Percentiles rank a stretch among this genome's conserved stretches.
Conservation (phyloP, 2,888 invertebrate species). For the Nezara viridula region DNA sequence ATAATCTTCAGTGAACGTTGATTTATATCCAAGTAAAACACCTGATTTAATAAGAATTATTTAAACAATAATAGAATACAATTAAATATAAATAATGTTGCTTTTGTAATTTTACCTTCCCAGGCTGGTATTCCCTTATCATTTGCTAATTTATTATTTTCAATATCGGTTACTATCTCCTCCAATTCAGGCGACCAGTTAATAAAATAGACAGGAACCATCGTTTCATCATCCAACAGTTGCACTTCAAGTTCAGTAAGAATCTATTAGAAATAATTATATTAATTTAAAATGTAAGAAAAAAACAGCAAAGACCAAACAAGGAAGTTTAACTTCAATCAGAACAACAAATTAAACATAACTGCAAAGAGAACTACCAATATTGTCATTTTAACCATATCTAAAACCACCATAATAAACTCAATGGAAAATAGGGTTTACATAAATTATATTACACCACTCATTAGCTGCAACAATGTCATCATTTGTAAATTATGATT, state of each 20-base stretch:
- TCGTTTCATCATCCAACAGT: slow-evolving; percentile 81
- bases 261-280: slow-evolving; percentile 57
- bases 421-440: neutral
- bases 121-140: slow-evolving; percentile 83
- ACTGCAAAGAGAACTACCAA: neutral
- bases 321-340: neutral
- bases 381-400: neutral
- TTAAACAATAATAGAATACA: neutral
- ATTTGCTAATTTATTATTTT: slow-evolving; percentile 77
- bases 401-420: neutral
- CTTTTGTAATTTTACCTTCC: slow-evolving; percentile 71
- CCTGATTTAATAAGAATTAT: neutral
- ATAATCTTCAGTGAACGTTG: neutral
- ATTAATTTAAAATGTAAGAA: neutral
- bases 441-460: neutral
- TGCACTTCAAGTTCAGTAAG: slow-evolving; percentile 84
- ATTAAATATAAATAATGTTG: slow-evolving; percentile 55
- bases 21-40: neutral
- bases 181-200: slow-evolving; percentile 81
- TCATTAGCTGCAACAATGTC: too few relatives aligned
- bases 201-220: slow-evolving; percentile 91
- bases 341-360: neutral
- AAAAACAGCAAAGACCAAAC: neutral
- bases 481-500: too few relatives aligned
- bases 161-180: slow-evolving; percentile 82